phyloP scores from a whole-genome alignment of 2,113 vertebrate genomes.

The Microcebus lehilahytsara region DNA sequence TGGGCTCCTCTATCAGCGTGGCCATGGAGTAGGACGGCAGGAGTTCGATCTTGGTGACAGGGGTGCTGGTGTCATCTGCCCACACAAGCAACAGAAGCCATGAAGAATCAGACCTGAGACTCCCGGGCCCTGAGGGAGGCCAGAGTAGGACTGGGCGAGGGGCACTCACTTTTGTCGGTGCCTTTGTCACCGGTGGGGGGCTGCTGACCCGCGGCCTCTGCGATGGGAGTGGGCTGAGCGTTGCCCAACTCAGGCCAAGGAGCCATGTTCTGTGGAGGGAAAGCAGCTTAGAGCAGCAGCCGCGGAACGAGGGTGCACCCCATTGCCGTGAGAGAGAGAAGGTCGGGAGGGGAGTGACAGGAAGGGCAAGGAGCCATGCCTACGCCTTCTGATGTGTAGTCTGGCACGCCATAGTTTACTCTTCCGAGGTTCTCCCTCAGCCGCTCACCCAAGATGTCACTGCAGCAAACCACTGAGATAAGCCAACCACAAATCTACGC shows the following conservation, averaged over 20 bases:
- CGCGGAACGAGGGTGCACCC: neutral
- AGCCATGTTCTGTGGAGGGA: slow-evolving; percentile 88
- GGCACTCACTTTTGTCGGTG: slow-evolving; percentile 75
- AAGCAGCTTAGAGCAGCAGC: neutral
- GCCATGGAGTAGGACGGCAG: slow-evolving; percentile 87
- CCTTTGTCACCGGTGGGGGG: slow-evolving; percentile 67
- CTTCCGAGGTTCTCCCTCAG: neutral
- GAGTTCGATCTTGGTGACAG: slow-evolving; percentile 80
- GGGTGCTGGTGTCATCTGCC: slow-evolving; percentile 63
- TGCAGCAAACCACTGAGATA: neutral
- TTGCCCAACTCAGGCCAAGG: slow-evolving; percentile 88
- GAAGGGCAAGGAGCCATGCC: neutral
- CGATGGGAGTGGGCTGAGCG: slow-evolving; percentile 75
- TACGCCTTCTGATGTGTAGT: neutral
- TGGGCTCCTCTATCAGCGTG: slow-evolving; percentile 84
- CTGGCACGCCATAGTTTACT: rapidly evolving
- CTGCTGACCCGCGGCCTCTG: slow-evolving; percentile 68
- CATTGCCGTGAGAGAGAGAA: neutral
- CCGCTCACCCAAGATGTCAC: neutral
- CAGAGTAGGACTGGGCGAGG: rapidly evolving
- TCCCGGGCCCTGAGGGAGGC: rapidly evolving
- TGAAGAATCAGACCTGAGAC: rapidly evolving
- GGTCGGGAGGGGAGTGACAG: rapidly evolving
- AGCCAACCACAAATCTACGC: neutral
- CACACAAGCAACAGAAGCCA: neutral